A percentile compares a stretch with the other conserved stretches of the same genome.
Evolutionary conservation across 2,888 invertebrate species (phyloP).

Genomic region (Caenorhabditis sp.): DNA sequence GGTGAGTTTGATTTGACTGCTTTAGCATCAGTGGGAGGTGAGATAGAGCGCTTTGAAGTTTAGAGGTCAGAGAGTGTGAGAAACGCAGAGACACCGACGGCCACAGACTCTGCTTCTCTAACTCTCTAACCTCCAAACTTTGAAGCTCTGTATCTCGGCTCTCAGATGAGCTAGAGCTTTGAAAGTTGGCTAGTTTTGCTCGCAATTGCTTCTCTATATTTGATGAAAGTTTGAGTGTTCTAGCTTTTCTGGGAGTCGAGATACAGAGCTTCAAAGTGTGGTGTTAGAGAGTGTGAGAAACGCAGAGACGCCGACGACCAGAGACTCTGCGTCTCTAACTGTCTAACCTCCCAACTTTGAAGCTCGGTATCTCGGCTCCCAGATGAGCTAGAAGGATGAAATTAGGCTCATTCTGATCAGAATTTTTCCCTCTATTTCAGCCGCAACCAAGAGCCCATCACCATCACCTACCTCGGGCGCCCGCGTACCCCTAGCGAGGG

Average conservation of each 20-base stretch:
- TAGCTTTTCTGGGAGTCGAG: not conserved
- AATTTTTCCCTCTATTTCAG: slow-evolving; percentile 23
- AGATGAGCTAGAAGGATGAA: not conserved
- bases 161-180: not conserved
- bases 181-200: not conserved
- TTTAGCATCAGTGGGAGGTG: not conserved
- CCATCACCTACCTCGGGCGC: slow-evolving; percentile 61
- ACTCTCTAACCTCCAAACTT: not conserved
- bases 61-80: not conserved
- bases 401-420: too few species aligned
- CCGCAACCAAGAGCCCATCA: slow-evolving; percentile 54
- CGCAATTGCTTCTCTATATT: too few species aligned
- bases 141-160: not conserved
- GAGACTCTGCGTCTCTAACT: not conserved
- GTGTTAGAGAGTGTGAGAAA: not conserved
- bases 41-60: not conserved
- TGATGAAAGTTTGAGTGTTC: not conserved
- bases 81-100: not conserved
- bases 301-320: not conserved
- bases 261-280: not conserved
- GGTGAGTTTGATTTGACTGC: slow-evolving; percentile 9
- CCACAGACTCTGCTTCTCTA: not conserved
- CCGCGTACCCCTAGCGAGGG: slow-evolving; percentile 61
- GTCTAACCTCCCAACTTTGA: not conserved
- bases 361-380: not conserved